Percentiles rank a stretch among this genome's conserved stretches.
Conservation (phyloP, 2,113 vertebrate species). For the Egretta garzetta region DNA sequence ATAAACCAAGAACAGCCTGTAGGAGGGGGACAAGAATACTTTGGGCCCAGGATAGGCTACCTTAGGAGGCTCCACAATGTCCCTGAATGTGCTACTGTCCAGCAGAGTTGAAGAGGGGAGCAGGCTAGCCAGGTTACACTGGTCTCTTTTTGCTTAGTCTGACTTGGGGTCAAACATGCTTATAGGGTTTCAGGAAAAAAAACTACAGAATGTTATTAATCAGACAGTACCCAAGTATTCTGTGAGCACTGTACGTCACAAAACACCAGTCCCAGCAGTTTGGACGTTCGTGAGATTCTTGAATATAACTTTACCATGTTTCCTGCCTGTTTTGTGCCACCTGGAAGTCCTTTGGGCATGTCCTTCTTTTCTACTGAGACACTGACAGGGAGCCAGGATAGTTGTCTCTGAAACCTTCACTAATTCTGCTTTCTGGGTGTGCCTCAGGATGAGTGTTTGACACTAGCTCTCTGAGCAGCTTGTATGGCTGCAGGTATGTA, state of each 20-base stretch:
- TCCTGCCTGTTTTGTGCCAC: not conserved
- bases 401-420: not conserved
- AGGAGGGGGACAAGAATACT: not conserved
- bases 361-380: not conserved
- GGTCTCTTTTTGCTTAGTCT: not conserved
- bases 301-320: not conserved
- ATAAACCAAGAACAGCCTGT: not conserved
- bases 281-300: not conserved
- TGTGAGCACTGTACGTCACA: not conserved
- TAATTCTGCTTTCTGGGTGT: not conserved
- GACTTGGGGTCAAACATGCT: not conserved
- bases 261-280: not conserved
- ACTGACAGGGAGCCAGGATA: not conserved
- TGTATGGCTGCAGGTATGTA: not conserved
- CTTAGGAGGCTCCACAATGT: not conserved
- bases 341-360: not conserved
- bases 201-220: not conserved
- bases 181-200: not conserved
- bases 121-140: not conserved
- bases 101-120: not conserved
- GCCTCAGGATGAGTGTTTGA: not conserved
- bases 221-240: not conserved
- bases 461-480: not conserved
- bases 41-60: not conserved
- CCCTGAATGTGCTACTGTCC: not conserved